Base-by-base conservation (phyloP, 2,797 vertebrate species). In the Gallirallus australis region DNA sequence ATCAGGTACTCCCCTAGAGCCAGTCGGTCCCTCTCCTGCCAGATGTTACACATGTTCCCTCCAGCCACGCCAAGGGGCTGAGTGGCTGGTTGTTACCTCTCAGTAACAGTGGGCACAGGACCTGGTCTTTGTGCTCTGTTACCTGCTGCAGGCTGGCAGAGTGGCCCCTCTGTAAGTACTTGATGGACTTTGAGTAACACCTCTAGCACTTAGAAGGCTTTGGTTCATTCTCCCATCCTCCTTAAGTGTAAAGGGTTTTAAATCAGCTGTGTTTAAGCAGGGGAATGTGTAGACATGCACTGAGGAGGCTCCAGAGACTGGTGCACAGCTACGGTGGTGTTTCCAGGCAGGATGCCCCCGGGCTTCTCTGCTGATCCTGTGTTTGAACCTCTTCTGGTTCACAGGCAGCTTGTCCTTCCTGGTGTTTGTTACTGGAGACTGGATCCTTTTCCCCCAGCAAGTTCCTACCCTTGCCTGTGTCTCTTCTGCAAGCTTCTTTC, bases 51-150 rank as follows among this genome's bases (percentile, higher is more conserved):
- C 3, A 0, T 1, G 0, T 37, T 54, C 92, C 78, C 42, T 65
- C 31, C 61, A 80, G 82, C 45, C 0, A 0, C 59, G 73, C 54
- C 17, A 31, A 28, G 40, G 57, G 76, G 69, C 85, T 48, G 69
- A 83, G 45, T 2, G 1, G 68, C 72, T 91, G 82, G 48, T 9
- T 40, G 45, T 78, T 70, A 56, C 25, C 33, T 56, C 23, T 45
- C 39, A 31, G 27, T 15, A 47, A 39, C 47, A 0, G 0, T 39
- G 35, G 15, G 33, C 7, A 2, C 0, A 3, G 69, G 48, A 64
- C 23, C 39, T 5, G 6, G 20, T 18, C 54, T 50, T 42, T 3
- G 63, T 5, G 53, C 69, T 63, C 59, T 60, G 60, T 71, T 52
- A 30, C 39, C 27, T 56, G 45, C 61, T 78, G 60, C 1, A 12